These are phyloP conservation scores for Dinoponera quadriceps DNA, from an alignment of 1,140 invertebrate genomes.

Conservation along the genomic window DNA sequence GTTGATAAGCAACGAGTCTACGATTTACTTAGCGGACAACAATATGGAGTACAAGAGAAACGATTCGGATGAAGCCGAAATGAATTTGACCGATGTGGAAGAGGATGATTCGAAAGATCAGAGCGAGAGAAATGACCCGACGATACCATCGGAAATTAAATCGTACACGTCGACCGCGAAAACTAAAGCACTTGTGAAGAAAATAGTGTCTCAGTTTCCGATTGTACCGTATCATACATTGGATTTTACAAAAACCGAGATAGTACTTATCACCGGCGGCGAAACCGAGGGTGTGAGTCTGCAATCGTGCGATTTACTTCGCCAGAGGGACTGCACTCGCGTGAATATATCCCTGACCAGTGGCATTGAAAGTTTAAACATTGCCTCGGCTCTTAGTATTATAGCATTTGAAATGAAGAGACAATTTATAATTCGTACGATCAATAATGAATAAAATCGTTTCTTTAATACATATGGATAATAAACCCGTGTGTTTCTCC, in stretches of 20 bases:
- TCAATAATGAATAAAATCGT: constrained; percentile 48
- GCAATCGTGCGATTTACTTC: constrained; percentile 87
- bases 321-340: constrained; percentile 87
- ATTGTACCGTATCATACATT: constrained; percentile 88
- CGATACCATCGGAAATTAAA: background rate
- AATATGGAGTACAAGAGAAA: constrained; percentile 73
- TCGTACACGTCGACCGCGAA: constrained; percentile 22
- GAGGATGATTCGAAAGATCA: background rate
- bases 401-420: constrained; percentile 94
- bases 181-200: constrained; percentile 52
- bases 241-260: constrained; percentile 85
- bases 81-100: background rate
- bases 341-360: constrained; percentile 92
- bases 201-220: constrained; percentile 82
- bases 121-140: no score
- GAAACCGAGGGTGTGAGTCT: constrained; percentile 94
- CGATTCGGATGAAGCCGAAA: no score
- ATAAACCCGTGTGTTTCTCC: background rate
- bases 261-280: constrained; percentile 92
- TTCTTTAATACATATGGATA: background rate
- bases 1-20: constrained; percentile 85
- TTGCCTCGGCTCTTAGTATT: constrained; percentile 92
- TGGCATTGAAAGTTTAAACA: constrained; percentile 94
- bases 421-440: constrained; percentile 85
- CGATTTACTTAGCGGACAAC: constrained; percentile 91